These are phyloP conservation scores for Hydrophis major DNA, from an alignment of 2,797 vertebrate genomes.

Conservation along the genomic window DNA sequence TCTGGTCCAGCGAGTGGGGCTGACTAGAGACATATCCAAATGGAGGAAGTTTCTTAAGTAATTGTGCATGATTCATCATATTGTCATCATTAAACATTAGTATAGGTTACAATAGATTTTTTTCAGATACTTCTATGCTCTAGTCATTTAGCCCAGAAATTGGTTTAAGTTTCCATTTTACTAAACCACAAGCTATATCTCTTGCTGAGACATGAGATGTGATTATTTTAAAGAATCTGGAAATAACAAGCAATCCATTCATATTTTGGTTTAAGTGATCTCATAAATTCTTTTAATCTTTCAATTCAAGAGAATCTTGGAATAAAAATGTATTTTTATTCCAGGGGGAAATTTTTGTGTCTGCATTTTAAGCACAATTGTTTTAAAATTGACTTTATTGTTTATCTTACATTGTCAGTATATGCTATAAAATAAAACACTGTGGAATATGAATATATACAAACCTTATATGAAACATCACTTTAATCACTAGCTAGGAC, in stretches of 20 bases:
- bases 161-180: slow-evolving; percentile 3
- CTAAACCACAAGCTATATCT: slow-evolving; percentile 7
- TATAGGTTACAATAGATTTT: not conserved
- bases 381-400: slow-evolving; percentile 2
- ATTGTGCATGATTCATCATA: not conserved
- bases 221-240: slow-evolving; percentile 1
- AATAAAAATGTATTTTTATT: slow-evolving; percentile 3
- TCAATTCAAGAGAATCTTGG: not conserved
- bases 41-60: not conserved
- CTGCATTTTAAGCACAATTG: not conserved
- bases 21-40: not conserved
- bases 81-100: not conserved
- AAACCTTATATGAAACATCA: not conserved
- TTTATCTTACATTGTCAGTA: not conserved
- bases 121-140: not conserved
- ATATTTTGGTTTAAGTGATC: not conserved
- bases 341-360: not conserved
- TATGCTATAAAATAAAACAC: slow-evolving; percentile 10
- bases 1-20: not conserved
- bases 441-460: not conserved
- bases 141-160: not conserved
- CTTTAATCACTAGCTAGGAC: not conserved
- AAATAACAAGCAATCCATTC: slow-evolving; percentile 4
- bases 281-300: slow-evolving; percentile 16
- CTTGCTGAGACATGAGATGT: not conserved